Evolutionary conservation across 2,113 vertebrate genomes (phyloP).

Genomic region (Andinoacara biseriatus): DNA sequence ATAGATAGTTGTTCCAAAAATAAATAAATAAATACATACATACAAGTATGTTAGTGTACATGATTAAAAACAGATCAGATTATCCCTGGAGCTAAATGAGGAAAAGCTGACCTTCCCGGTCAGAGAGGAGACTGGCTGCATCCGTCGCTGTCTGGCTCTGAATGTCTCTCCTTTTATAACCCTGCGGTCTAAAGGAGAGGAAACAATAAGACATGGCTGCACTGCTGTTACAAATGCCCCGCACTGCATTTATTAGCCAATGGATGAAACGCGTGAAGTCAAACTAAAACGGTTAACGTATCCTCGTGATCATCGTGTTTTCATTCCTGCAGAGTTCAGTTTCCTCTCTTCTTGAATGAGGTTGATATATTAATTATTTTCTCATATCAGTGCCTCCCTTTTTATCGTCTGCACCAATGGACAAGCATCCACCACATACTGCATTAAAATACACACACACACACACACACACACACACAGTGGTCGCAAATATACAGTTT

Average conservation of each 20-base stretch:
- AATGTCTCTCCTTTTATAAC: conserved; percentile 80
- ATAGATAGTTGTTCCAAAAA: background rate
- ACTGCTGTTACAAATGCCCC: conserved; percentile 5
- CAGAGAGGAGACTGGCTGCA: conserved; percentile 47
- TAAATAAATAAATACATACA: background rate
- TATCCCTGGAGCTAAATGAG: background rate
- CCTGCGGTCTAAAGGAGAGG: conserved; percentile 64
- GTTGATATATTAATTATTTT: background rate
- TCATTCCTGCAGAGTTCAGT: background rate
- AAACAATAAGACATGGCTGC: conserved; percentile 35
- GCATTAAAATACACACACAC: background rate
- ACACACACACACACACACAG: background rate
- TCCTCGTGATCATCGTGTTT: background rate
- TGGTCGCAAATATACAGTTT: background rate
- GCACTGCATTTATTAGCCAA: background rate
- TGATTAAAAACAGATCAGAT: conserved; percentile 22
- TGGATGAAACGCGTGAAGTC: background rate
- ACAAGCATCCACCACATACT: background rate
- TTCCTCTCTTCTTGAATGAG: background rate
- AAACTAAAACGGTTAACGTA: background rate
- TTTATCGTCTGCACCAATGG: background rate
- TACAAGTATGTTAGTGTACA: background rate
- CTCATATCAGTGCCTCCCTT: background rate
- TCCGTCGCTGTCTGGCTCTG: conserved; percentile 73
- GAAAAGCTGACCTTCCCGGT: background rate